Evolutionary conservation across 2,113 vertebrate species (phyloP).

Genomic region (Sturnira hondurensis): DNA sequence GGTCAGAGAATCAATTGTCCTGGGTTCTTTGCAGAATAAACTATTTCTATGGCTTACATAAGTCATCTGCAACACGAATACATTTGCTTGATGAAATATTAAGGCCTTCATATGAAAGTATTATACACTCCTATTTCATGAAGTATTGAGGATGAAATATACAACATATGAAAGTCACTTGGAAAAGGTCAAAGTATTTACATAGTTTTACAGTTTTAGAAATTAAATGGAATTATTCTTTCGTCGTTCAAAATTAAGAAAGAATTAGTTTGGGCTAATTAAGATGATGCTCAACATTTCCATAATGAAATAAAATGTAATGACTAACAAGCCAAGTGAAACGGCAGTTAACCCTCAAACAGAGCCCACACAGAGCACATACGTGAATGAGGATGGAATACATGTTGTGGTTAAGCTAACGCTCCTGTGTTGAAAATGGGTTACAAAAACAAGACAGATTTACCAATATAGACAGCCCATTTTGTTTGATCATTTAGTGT

Average conservation of each 20-base stretch:
- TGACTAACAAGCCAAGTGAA: not conserved
- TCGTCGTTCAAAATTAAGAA: slow-evolving; percentile 20
- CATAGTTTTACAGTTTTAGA: not conserved
- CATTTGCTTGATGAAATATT: not conserved
- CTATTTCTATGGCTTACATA: not conserved
- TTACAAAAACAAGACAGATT: not conserved
- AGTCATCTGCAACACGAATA: not conserved
- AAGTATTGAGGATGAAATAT: not conserved
- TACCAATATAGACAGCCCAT: not conserved
- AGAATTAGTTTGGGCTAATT: not conserved
- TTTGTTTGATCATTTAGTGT: not conserved
- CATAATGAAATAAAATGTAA: not conserved
- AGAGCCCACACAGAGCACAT: not conserved
- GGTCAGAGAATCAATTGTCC: not conserved
- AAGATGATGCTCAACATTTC: not conserved
- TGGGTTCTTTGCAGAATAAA: not conserved
- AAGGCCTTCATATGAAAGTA: not conserved
- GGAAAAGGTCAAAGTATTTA: not conserved
- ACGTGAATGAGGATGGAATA: not conserved
- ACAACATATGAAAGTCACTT: not conserved
- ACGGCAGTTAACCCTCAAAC: not conserved
- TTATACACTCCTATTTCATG: not conserved
- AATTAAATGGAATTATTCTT: slow-evolving; percentile 8
- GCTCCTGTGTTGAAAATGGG: not conserved
- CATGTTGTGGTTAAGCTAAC: not conserved